Evolutionary conservation across 2,113 vertebrate genomes (phyloP).

Genomic region (Myrmophylax atrothorax): DNA sequence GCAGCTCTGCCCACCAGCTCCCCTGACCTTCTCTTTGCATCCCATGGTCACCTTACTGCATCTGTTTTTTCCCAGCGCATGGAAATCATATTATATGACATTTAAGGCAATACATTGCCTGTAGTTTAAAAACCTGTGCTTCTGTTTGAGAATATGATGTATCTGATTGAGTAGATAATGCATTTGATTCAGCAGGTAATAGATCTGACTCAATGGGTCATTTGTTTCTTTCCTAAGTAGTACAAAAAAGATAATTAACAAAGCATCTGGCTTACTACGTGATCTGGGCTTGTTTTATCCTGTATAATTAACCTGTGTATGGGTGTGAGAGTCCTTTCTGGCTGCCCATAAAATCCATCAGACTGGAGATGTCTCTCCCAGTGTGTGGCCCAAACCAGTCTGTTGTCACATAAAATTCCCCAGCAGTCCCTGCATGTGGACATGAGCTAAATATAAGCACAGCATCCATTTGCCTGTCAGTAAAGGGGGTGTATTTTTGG

Average conservation of each 20-base stretch:
- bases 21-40: neutral
- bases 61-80: neutral
- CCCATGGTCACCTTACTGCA: neutral
- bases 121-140: neutral
- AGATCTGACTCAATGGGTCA: neutral
- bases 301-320: neutral
- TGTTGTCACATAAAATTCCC: neutral
- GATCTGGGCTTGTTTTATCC: neutral
- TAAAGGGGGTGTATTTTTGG: neutral
- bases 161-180: neutral
- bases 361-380: neutral
- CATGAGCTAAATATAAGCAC: constrained; percentile 2
- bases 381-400: neutral
- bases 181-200: neutral
- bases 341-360: neutral
- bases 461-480: neutral
- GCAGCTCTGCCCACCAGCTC: neutral
- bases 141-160: neutral
- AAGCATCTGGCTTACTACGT: neutral
- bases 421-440: neutral
- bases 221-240: neutral
- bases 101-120: neutral
- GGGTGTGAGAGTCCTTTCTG: neutral
- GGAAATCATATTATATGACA: neutral
- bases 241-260: neutral